Evolutionary conservation across 2,113 vertebrate species (phyloP), one percentile per base, ranked within the genome.

Genomic region (Natator depressus): DNA sequence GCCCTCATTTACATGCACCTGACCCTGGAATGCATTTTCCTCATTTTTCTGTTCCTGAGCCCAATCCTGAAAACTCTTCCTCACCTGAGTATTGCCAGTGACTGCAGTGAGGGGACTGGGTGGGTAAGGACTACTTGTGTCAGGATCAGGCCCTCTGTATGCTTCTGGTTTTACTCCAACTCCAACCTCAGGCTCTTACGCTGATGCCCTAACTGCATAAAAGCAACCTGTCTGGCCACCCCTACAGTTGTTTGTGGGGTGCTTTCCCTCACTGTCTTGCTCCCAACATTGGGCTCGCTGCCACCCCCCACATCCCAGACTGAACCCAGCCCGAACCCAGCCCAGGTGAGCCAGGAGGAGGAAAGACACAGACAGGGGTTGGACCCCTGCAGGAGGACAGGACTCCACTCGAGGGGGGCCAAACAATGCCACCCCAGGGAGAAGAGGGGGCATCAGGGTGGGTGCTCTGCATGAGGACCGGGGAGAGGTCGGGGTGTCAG

Each of bases 51-150:
- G 29, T 91, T 95, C 85, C 87, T 0, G 27, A 80, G 69, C 51
- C 75, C 80, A 92, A 79, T 4, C 50, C 57, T 94, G 89, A 95
- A 96, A 94, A 50, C 65, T 17, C 65, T 69, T 69, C 31, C 35
- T 69, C 57, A 27, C 24, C 75, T 54, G 86, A 85, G 93, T 0
- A 10, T 1, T 1, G 65, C 79, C 87, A 83, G 1, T 80, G 89
- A 86, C 79, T 91, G 88, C 62, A 91, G 89, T 47, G 72, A 80
- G 89, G 55, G 27, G 55, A 59, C 25, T 27, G 25, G 55, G 49
- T 35, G 8, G 94, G 31, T 27, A 75, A 54, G 9, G n/a, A 75
- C 8, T 16, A 35, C 59, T 65, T 27, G 31, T 35, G 59, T 65
- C 59, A 65, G 31, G 42, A 25, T 27, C 12, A 47, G 75, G 10